Conservation (phyloP, 2,113 vertebrate species). For the Hippocampus mohnikei region DNA sequence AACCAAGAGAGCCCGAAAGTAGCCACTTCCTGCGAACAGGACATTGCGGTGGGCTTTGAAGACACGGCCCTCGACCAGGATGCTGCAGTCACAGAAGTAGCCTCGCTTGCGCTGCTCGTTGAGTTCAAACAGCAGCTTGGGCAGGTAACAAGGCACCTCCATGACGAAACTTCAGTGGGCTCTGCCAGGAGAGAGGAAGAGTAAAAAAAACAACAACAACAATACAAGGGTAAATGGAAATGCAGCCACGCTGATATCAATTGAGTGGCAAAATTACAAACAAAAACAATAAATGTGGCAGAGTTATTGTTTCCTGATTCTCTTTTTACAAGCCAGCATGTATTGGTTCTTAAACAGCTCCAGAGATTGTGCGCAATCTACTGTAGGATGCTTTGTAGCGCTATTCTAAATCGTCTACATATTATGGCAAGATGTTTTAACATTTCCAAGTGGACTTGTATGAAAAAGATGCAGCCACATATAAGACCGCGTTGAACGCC, state of each 20-base stretch:
- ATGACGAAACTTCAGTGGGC: conserved; percentile 55
- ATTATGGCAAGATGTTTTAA: not conserved
- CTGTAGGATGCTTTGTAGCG: not conserved
- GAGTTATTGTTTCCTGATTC: not conserved
- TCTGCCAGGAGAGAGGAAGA: conserved; percentile 4
- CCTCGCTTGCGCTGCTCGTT: conserved; percentile 93
- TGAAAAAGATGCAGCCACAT: not conserved
- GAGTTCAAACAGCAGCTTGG: conserved; percentile 87
- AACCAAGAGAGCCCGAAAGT: conserved; percentile 90
- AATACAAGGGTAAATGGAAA: not conserved
- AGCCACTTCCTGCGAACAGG: conserved; percentile 92
- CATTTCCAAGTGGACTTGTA: not conserved
- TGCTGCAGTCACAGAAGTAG: conserved; percentile 98
- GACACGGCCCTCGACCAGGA: conserved; percentile 92
- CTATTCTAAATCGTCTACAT: not conserved
- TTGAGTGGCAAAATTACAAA: not conserved
- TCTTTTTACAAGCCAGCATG: not conserved
- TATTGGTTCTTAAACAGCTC: not conserved
- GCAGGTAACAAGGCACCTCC: conserved; percentile 89
- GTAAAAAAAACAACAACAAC: not conserved
- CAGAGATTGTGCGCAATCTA: not conserved
- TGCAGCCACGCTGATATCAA: not conserved
- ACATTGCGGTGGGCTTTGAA: conserved; percentile 98
- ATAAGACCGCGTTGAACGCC: not conserved
- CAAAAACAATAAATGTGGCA: not conserved